Conservation (phyloP, 2,113 vertebrate genomes). For the Podiceps cristatus region DNA sequence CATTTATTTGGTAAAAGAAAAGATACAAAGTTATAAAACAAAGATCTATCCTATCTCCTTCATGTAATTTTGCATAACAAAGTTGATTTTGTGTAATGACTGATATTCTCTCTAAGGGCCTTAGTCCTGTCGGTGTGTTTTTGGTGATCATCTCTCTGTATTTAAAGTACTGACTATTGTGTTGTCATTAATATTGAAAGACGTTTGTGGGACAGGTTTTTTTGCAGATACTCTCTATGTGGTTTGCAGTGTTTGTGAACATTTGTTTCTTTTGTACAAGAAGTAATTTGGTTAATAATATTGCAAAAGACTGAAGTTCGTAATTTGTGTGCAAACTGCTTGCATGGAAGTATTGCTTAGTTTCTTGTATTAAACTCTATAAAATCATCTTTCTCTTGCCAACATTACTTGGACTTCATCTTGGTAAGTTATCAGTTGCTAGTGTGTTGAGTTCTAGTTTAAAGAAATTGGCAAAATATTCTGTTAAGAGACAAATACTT, state of each 20-base stretch:
- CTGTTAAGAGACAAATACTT: neutral
- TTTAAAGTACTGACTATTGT: neutral
- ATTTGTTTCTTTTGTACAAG: neutral
- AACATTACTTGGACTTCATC: constrained; percentile 79
- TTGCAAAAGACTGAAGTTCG: neutral
- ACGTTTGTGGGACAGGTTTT: neutral
- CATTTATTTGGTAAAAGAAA: neutral
- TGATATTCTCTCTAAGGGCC: neutral
- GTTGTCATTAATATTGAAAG: neutral
- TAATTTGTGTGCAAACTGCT: neutral
- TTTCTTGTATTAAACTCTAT: constrained; percentile 79
- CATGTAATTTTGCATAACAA: neutral
- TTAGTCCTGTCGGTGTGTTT: neutral
- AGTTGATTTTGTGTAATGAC: neutral
- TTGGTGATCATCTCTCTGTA: neutral
- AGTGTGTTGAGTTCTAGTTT: constrained; percentile 62
- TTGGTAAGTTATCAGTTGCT: constrained; percentile 85
- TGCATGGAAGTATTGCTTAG: neutral
- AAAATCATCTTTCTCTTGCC: constrained; percentile 84
- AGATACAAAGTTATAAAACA: neutral
- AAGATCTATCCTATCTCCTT: neutral
- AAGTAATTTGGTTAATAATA: neutral
- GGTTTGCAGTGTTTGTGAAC: neutral
- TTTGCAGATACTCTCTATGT: neutral
- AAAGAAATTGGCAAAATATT: constrained; percentile 47